Conservation (phyloP, 2,113 vertebrate species). For the Myiozetetes cayanensis region DNA sequence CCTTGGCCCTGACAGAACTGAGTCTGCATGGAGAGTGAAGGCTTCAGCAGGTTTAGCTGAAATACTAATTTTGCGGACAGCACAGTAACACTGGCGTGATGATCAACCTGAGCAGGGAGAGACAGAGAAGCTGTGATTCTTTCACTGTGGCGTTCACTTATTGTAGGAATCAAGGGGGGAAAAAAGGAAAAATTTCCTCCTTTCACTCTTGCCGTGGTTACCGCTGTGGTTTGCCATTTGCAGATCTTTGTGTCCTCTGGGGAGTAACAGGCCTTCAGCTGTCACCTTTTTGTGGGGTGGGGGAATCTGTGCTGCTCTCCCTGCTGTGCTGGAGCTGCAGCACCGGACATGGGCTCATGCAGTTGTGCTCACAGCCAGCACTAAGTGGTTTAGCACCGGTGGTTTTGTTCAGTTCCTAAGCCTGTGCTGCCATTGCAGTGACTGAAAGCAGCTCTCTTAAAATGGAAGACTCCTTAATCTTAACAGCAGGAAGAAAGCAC, state of each 20-base stretch:
- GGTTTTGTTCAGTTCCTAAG: background rate
- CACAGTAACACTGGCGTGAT: accelerated
- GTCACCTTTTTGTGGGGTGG: background rate
- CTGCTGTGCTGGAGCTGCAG: background rate
- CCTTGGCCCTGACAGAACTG: background rate
- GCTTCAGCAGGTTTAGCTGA: background rate
- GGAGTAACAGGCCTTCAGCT: background rate
- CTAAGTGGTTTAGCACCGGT: background rate
- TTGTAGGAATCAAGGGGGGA: background rate
- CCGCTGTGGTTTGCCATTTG: background rate
- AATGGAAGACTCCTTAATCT: conserved; percentile 19
- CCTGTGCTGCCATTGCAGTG: background rate
- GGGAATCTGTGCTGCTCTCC: background rate
- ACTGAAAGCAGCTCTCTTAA: background rate
- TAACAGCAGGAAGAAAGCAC: background rate
- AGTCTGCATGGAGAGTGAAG: background rate
- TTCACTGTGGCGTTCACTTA: background rate
- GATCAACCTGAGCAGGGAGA: background rate
- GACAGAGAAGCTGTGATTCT: background rate
- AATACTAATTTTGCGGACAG: background rate
- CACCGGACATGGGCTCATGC: background rate
- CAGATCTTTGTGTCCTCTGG: background rate
- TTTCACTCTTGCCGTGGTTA: background rate
- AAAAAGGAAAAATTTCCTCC: background rate
- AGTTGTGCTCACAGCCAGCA: background rate